Conservation (phyloP, 2,797 vertebrate species). For the Falco novaeseelandiae region DNA sequence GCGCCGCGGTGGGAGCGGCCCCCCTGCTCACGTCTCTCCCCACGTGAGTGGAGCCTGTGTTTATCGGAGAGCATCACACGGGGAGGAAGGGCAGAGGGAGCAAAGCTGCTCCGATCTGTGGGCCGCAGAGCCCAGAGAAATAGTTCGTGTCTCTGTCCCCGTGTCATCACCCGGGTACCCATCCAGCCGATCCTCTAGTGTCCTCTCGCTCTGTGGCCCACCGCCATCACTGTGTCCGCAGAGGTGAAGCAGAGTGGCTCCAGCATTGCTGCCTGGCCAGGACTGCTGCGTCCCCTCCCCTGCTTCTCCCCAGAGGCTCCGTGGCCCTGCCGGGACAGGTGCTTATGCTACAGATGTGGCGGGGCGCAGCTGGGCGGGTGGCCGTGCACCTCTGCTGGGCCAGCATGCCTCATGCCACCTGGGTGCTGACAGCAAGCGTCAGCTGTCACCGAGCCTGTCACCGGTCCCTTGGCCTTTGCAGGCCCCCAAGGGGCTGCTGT, state of each 20-base stretch:
- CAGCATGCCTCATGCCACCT: too few relatives aligned
- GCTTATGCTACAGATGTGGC: neutral
- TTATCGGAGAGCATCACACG: accelerated
- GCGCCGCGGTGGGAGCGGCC: neutral
- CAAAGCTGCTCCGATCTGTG: neutral
- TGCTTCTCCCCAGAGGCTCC: neutral
- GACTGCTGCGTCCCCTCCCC: neutral
- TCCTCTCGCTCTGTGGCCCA: neutral
- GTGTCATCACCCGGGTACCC: accelerated
- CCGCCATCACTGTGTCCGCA: neutral
- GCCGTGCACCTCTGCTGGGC: too few relatives aligned
- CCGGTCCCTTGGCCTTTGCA: neutral
- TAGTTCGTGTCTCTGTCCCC: neutral
- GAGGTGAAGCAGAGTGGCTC: neutral
- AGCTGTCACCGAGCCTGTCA: accelerated
- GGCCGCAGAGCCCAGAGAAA: neutral
- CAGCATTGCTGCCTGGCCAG: neutral
- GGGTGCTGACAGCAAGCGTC: too few relatives aligned
- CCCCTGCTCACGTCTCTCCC: neutral
- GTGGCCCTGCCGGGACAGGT: neutral
- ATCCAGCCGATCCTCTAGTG: neutral
- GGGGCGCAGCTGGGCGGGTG: too few relatives aligned
- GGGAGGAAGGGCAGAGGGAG: neutral
- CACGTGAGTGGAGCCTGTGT: neutral
- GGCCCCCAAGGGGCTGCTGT: too few relatives aligned